Percentiles rank a stretch among this genome's conserved stretches.
phyloP scores from a whole-genome alignment of 2,888 invertebrate genomes.

The Agrypnus murinus region DNA sequence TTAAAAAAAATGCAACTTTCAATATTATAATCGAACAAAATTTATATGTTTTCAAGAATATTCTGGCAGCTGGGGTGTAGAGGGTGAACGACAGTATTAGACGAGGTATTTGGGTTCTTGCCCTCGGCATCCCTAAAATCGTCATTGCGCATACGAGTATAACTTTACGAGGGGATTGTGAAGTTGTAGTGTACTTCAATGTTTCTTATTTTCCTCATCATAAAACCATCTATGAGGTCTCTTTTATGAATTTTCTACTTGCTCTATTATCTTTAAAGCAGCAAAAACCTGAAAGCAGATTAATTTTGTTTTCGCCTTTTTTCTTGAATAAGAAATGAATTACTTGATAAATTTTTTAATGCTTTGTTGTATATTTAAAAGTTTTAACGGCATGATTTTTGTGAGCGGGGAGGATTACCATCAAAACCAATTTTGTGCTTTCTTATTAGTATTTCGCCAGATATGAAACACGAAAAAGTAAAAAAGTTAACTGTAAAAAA shows the following conservation, averaged over 20 bases:
- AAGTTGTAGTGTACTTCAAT: constrained; percentile 32
- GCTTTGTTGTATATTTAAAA: too few species aligned
- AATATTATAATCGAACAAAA: constrained; percentile 19
- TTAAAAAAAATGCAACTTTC: constrained; percentile 22
- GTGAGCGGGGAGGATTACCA: too few species aligned
- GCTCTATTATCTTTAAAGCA: neutral
- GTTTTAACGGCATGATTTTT: too few species aligned
- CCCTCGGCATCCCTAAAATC: constrained; percentile 37
- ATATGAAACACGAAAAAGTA: too few species aligned
- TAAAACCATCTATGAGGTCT: constrained; percentile 32
- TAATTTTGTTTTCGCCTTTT: too few species aligned
- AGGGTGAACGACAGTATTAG: constrained; percentile 12
- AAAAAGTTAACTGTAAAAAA: too few species aligned
- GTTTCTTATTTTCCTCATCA: constrained; percentile 38
- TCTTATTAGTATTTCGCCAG: too few species aligned
- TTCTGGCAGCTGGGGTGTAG: constrained; percentile 23
- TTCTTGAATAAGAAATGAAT: too few species aligned
- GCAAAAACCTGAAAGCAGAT: too few species aligned
- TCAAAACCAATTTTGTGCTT: too few species aligned
- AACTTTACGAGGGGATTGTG: constrained; percentile 40
- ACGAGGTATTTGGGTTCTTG: constrained; percentile 33
- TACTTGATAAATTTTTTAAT: too few species aligned
- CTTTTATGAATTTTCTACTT: constrained; percentile 17
- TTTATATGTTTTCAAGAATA: constrained; percentile 36
- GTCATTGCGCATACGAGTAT: constrained; percentile 40